phyloP scores from a whole-genome alignment of 1,140 invertebrate species.

The Drosophila sechellia region DNA sequence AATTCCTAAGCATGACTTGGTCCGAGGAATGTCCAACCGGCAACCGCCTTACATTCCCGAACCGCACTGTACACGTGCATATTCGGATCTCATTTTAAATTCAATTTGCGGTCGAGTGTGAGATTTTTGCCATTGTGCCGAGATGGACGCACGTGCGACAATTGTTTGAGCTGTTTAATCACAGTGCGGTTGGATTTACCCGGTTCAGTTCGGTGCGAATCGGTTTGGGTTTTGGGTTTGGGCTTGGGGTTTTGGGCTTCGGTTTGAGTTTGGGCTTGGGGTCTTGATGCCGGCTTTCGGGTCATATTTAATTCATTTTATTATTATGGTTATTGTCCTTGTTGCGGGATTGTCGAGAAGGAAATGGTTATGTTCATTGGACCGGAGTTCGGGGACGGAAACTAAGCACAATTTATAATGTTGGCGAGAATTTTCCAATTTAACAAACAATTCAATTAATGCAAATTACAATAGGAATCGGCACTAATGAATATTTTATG shows the following conservation, averaged over 20 bases:
- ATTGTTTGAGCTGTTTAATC: conserved; percentile 54
- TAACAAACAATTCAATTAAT: conserved; percentile 82
- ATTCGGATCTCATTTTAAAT: conserved; percentile 61
- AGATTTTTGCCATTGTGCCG: conserved; percentile 47
- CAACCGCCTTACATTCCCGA: not conserved
- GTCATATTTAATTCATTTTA: conserved; percentile 81
- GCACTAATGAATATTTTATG: conserved; percentile 78
- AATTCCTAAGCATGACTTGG: no score
- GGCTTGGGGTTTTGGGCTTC: not conserved
- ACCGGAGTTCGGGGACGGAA: conserved; percentile 8
- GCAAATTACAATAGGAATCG: conserved; percentile 70
- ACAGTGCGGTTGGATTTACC: conserved; percentile 28
- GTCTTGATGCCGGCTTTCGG: conserved; percentile 3
- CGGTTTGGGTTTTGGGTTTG: conserved; percentile 7
- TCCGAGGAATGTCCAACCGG: not conserved
- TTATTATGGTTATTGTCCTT: conserved; percentile 71
- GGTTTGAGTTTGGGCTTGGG: conserved; percentile 4
- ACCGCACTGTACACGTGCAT: conserved; percentile 14
- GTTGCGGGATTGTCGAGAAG: conserved; percentile 16
- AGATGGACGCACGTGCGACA: conserved; percentile 52
- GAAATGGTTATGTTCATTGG: conserved; percentile 60
- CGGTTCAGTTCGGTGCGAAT: conserved; percentile 3
- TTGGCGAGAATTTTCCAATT: conserved; percentile 70
- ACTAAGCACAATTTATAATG: conserved; percentile 65
- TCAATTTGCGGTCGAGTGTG: conserved; percentile 63